A percentile compares a stretch with the other conserved stretches of the same genome.
phyloP scores from a whole-genome alignment of 2,888 invertebrate species.

The Coelopa pilipes region DNA sequence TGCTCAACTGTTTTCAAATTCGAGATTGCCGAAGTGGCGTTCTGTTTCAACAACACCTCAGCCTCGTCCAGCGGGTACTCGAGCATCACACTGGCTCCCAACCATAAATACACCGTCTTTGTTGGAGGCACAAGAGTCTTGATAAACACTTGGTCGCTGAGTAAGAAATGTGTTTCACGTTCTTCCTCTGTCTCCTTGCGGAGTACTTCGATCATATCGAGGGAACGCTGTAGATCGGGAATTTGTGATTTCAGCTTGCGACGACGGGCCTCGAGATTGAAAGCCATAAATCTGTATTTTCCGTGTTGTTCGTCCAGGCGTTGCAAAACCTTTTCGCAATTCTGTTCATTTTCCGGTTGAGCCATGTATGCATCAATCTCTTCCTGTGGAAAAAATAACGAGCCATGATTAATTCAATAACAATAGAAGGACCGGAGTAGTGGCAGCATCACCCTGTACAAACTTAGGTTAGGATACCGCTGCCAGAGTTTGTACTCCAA shows the following conservation, averaged over 20 bases:
- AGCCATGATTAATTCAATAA: neutral
- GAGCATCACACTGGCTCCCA: constrained; percentile 95
- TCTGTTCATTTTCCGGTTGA: constrained; percentile 81
- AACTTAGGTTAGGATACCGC: constrained; percentile 44
- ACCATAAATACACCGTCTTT: constrained; percentile 85
- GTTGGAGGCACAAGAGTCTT: constrained; percentile 89
- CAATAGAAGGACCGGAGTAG: neutral
- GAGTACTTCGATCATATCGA: constrained; percentile 91
- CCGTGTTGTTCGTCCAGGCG: constrained; percentile 92
- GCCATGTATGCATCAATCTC: constrained; percentile 96
- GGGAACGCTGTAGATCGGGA: constrained; percentile 90
- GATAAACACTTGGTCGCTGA: constrained; percentile 91
- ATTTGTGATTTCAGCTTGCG: constrained; percentile 89
- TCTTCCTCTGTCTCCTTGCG: constrained; percentile 82
- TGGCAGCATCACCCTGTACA: constrained; percentile 24
- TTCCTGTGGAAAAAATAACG: constrained; percentile 71
- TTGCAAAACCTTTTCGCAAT: constrained; percentile 86
- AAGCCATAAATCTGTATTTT: constrained; percentile 98
- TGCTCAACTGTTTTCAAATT: constrained; percentile 87
- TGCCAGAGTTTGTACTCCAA: constrained; percentile 16
- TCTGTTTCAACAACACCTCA: constrained; percentile 82
- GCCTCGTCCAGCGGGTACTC: constrained; percentile 95
- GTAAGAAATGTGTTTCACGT: constrained; percentile 84
- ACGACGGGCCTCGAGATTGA: constrained; percentile 86
- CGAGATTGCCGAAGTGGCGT: constrained; percentile 84